These are phyloP conservation scores for Apostichopus japonicus DNA, from an alignment of 35 echinoderm and acorn worm genomes.

Conservation along the genomic window DNA sequence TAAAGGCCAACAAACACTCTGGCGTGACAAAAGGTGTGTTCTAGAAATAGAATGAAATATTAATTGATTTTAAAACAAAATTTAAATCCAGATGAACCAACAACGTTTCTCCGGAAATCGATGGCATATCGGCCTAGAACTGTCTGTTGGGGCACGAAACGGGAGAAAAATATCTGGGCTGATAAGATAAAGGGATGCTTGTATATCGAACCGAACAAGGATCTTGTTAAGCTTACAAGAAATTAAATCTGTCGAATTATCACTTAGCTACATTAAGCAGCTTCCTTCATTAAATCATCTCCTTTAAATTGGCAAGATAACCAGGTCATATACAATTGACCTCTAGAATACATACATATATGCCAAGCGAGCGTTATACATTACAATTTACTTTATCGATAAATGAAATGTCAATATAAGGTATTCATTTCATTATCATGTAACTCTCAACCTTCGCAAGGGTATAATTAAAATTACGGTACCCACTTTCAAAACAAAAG, in stretches of 20 bases:
- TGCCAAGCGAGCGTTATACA: background rate
- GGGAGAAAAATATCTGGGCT: constrained; percentile 31
- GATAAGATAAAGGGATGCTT: constrained; percentile 22
- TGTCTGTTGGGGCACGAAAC: constrained; percentile 27
- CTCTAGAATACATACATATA: background rate
- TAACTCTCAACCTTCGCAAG: too few relatives aligned
- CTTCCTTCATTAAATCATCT: constrained; percentile 40
- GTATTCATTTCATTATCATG: too few relatives aligned
- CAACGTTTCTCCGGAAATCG: constrained; percentile 29
- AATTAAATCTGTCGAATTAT: constrained; percentile 32
- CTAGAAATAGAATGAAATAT: constrained; percentile 34
- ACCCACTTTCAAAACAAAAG: too few relatives aligned
- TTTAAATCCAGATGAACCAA: constrained; percentile 50
- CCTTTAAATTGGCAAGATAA: background rate
- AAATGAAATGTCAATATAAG: too few relatives aligned
- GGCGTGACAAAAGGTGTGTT: constrained; percentile 20
- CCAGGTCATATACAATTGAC: constrained; percentile 28
- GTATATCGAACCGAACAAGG: constrained; percentile 4
- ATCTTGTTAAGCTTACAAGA: constrained; percentile 14
- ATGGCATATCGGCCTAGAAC: constrained; percentile 32
- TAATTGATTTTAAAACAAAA: constrained; percentile 58
- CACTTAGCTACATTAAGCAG: constrained; percentile 5
- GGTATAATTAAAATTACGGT: too few relatives aligned
- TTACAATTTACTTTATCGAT: too few relatives aligned
- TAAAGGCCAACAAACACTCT: constrained; percentile 41